A percentile compares a stretch with the other conserved stretches of the same genome.
phyloP scores from a whole-genome alignment of 2,113 vertebrate genomes.

The Aythya baeri region DNA sequence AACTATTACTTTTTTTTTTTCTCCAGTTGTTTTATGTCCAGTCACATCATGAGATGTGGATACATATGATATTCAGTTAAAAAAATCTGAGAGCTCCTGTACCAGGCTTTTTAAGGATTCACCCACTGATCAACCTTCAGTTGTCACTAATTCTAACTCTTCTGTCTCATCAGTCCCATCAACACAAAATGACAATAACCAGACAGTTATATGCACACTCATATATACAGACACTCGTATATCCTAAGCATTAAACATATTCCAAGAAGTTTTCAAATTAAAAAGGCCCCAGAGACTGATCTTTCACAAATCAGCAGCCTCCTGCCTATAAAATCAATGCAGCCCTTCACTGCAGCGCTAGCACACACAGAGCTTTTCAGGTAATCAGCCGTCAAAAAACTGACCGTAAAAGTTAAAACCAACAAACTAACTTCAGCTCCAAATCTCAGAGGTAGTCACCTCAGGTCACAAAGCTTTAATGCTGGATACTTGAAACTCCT shows the following conservation, averaged over 20 bases:
- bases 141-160: neutral
- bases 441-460: neutral
- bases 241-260: neutral
- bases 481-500: neutral
- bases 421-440: neutral
- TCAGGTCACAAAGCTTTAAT: neutral
- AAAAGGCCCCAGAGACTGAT: neutral
- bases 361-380: neutral
- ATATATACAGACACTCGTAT: neutral
- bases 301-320: neutral
- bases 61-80: neutral
- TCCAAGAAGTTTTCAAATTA: neutral
- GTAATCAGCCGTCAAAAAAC: neutral
- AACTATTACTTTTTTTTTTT: neutral
- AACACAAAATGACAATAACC: neutral
- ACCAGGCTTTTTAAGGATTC: neutral
- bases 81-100: neutral
- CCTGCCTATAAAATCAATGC: neutral
- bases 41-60: accelerated
- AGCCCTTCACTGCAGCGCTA: neutral
- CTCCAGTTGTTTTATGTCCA: neutral
- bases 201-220: neutral
- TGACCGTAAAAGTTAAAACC: neutral
- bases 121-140: neutral
- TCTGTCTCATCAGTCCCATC: neutral